Conservation (phyloP, 2,797 vertebrate species). For the Lacerta bilineata region DNA sequence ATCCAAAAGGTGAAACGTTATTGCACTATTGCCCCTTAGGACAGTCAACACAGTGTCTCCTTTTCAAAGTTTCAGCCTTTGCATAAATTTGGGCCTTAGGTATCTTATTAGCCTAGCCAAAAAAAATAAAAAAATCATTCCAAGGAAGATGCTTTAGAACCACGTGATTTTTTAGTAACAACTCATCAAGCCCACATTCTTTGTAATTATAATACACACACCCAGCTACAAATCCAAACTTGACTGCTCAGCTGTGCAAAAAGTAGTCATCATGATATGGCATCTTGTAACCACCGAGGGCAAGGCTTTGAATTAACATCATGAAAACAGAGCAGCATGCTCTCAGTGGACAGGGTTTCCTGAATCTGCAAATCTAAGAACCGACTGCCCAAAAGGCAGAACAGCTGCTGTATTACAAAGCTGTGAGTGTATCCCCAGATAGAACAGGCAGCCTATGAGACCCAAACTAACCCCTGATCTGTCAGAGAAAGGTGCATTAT, state of each 20-base stretch:
- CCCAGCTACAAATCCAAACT: slow-evolving; percentile 20
- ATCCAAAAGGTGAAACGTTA: neutral
- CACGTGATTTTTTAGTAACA: neutral
- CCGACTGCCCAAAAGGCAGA: too few species aligned
- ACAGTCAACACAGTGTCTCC: neutral
- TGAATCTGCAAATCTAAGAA: neutral
- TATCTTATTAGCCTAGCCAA: neutral
- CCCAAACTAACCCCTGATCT: neutral
- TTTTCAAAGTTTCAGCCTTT: neutral
- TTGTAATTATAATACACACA: neutral
- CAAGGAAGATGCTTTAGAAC: neutral
- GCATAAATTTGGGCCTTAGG: neutral
- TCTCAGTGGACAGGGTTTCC: neutral
- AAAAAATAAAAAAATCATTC: neutral
- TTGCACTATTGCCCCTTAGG: neutral
- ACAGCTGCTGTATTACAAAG: neutral
- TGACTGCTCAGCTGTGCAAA: neutral
- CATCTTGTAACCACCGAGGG: neutral
- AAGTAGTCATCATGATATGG: neutral
- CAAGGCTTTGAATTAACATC: neutral
- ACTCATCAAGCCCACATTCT: neutral
- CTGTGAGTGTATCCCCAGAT: neutral
- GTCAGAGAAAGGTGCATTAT: neutral
- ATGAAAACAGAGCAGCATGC: neutral
- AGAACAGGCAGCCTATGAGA: neutral